A percentile compares a stretch with the other conserved stretches of the same genome.
Conservation (phyloP, 2,888 invertebrate species). For the Caenorhabditis zanzibari region DNA sequence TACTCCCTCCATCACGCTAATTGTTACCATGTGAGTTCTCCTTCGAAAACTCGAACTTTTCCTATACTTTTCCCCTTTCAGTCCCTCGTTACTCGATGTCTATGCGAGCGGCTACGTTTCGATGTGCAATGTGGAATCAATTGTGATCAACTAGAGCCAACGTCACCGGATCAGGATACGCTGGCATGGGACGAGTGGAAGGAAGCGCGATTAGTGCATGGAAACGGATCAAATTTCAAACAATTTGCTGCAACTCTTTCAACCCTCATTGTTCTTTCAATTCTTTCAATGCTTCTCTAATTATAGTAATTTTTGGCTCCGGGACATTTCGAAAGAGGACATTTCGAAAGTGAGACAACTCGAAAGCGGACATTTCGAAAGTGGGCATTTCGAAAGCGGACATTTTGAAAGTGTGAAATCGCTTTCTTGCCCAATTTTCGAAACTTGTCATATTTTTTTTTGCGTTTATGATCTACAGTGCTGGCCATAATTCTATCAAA, state of each 20-base stretch:
- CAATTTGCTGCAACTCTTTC: constrained; percentile 22
- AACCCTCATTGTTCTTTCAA: constrained; percentile 20
- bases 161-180: constrained; percentile 70
- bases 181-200: constrained; percentile 76
- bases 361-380: no score
- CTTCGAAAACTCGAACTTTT: neutral
- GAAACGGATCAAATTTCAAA: constrained; percentile 20
- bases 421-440: no score
- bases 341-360: no score
- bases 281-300: constrained; percentile 23
- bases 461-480: no score
- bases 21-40: constrained; percentile 72
- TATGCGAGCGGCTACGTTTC: constrained; percentile 72
- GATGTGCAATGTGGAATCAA: constrained; percentile 69
- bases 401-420: no score
- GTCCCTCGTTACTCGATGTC: constrained; percentile 73
- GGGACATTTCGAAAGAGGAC: no score
- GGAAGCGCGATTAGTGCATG: constrained; percentile 64
- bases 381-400: no score
- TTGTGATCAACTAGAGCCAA: constrained; percentile 71
- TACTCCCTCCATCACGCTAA: constrained; percentile 71
- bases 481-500: no score
- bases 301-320: no score
- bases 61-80: constrained; percentile 23
- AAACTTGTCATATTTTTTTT: no score